Conservation (phyloP, 2,888 invertebrate species). For the Chesias legatella region DNA sequence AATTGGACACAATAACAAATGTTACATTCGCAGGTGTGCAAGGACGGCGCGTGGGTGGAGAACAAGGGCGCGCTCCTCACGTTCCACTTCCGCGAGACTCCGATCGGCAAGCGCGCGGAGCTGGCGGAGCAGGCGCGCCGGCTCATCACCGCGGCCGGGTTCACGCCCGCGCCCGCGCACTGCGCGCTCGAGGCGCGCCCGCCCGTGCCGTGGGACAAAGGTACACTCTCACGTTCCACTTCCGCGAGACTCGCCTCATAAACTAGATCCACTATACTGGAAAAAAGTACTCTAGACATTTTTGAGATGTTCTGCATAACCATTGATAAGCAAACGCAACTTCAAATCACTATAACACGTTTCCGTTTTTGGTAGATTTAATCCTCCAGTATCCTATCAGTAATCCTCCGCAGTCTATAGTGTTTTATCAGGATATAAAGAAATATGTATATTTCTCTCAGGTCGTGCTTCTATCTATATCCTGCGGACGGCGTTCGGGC, state of each 20-base stretch:
- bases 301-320: no score
- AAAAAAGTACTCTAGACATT: no score
- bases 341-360: no score
- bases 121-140: slow-evolving; percentile 86
- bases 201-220: slow-evolving; percentile 95
- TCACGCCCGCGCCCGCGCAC: slow-evolving; percentile 89
- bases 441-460: no score
- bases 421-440: no score
- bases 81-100: slow-evolving; percentile 93
- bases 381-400: no score
- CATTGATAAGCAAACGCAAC: no score
- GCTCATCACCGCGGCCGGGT: slow-evolving; percentile 88
- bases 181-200: slow-evolving; percentile 95
- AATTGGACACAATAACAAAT: no score
- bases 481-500: slow-evolving; percentile 92
- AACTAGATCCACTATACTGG: neutral
- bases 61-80: slow-evolving; percentile 93
- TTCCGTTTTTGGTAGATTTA: no score
- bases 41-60: slow-evolving; percentile 95
- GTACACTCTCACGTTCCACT: slow-evolving; percentile 49
- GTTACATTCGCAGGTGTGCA: slow-evolving; percentile 82
- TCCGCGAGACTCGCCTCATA: no score
- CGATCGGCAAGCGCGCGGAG: slow-evolving; percentile 82
- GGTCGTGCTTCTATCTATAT: slow-evolving; percentile 94
- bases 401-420: no score